Conservation (phyloP, 1,140 invertebrate genomes). For the Heterodera carotae region DNA sequence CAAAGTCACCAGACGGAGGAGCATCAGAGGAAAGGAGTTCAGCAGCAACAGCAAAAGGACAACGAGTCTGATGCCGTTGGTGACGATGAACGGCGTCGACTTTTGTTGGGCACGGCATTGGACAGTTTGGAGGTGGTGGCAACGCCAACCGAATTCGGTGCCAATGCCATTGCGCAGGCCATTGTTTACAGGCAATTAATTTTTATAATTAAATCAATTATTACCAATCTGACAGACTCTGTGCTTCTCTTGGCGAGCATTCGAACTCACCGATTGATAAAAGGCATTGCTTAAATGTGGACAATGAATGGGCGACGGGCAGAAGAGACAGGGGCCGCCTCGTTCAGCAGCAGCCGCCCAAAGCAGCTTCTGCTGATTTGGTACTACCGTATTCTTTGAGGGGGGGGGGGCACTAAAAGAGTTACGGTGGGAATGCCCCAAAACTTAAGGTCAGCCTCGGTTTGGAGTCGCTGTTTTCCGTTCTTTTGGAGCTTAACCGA, state of each 20-base stretch:
- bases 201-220: background rate
- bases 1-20: background rate
- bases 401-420: background rate
- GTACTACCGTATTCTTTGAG: background rate
- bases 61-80: background rate
- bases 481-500: slow-evolving; percentile 57
- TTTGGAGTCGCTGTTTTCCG: slow-evolving; percentile 55
- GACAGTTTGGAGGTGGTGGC: slow-evolving; percentile 17
- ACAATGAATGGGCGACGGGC: background rate
- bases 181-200: slow-evolving; percentile 24
- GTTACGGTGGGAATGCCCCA: slow-evolving; percentile 19
- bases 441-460: slow-evolving; percentile 47
- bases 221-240: background rate
- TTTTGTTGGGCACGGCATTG: background rate
- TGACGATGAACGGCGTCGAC: background rate
- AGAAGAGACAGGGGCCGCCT: background rate
- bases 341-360: background rate
- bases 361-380: background rate
- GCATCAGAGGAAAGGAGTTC: background rate
- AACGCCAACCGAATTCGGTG: slow-evolving; percentile 22
- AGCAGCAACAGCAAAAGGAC: background rate
- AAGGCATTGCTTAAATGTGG: background rate
- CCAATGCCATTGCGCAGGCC: slow-evolving; percentile 31
- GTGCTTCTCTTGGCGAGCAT: background rate
- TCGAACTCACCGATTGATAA: background rate